Conservation (phyloP, 2,113 vertebrate species). For the Rhinoderma darwinii region DNA sequence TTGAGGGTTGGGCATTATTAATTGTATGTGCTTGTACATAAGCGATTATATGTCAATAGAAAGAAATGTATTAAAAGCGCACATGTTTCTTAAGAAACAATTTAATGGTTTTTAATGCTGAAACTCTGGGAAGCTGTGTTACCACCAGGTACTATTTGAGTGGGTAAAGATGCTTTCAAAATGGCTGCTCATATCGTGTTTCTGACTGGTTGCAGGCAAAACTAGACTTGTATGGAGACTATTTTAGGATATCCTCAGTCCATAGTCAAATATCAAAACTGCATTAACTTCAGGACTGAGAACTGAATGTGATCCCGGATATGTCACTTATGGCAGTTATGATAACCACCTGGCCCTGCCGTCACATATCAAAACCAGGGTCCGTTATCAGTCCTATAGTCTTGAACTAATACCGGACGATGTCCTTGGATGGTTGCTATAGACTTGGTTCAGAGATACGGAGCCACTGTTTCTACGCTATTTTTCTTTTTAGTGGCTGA, state of each 20-base stretch:
- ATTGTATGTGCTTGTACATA: conserved; percentile 51
- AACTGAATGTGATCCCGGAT: not conserved
- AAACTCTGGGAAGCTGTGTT: conserved; percentile 40
- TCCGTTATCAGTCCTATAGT: not conserved
- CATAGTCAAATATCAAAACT: not conserved
- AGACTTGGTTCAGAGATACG: not conserved
- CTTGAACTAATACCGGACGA: not conserved
- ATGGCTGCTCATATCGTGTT: conserved; percentile 34
- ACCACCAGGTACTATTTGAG: conserved; percentile 3
- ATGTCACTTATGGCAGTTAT: not conserved
- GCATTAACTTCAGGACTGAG: not conserved
- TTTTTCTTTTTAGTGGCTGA: conserved; percentile 27
- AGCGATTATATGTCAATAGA: conserved; percentile 43
- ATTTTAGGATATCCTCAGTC: not conserved
- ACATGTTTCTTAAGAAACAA: conserved; percentile 49
- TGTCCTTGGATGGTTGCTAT: not conserved
- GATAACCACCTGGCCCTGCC: not conserved
- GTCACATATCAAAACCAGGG: not conserved
- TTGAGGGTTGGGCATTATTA: conserved; percentile 48
- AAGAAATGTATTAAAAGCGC: conserved; percentile 48
- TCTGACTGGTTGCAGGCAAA: conserved; percentile 24
- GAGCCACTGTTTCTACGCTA: conserved; percentile 36
- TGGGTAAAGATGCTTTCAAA: conserved; percentile 18
- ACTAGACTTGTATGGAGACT: conserved; percentile 1
- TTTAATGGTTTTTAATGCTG: conserved; percentile 39